phyloP scores from a whole-genome alignment of 1,140 invertebrate species.

The Charaxes varanes region DNA sequence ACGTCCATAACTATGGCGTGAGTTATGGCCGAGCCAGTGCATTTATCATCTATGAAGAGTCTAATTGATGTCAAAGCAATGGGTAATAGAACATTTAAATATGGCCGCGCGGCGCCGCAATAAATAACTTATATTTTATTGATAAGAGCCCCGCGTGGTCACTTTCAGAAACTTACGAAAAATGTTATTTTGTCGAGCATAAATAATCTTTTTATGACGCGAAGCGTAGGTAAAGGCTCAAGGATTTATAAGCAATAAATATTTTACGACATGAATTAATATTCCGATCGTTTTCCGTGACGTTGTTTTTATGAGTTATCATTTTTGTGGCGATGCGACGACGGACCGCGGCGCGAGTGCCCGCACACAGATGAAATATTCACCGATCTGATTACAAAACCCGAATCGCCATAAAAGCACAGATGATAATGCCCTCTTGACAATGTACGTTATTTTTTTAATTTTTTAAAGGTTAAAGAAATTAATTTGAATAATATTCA shows the following conservation, averaged over 20 bases:
- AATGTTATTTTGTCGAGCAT: slow-evolving; percentile 69
- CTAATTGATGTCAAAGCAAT: slow-evolving; percentile 17
- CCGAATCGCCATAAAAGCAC: slow-evolving; percentile 56
- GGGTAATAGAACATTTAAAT: slow-evolving; percentile 23
- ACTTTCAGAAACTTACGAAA: slow-evolving; percentile 68
- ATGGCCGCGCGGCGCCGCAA: slow-evolving; percentile 36
- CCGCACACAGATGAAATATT: slow-evolving; percentile 48
- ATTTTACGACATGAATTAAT: slow-evolving; percentile 74
- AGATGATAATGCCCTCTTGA: no score
- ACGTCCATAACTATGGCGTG: no score
- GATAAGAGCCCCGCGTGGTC: slow-evolving; percentile 48
- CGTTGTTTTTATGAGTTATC: slow-evolving; percentile 72
- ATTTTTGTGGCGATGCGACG: slow-evolving; percentile 61
- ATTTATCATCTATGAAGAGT: slow-evolving; percentile 10
- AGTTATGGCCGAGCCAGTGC: not conserved
- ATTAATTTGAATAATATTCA: no score
- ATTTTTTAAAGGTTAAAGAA: no score
- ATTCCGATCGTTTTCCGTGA: slow-evolving; percentile 72
- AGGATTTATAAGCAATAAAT: slow-evolving; percentile 74
- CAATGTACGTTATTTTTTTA: no score
- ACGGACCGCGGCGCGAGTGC: slow-evolving; percentile 38
- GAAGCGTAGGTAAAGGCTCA: slow-evolving; percentile 72
- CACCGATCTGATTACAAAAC: slow-evolving; percentile 57
- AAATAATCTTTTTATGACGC: slow-evolving; percentile 74
- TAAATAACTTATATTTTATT: slow-evolving; percentile 67